These are phyloP conservation scores for Synodontis membranacea DNA, from an alignment of 2,113 vertebrate species.

Conservation along the genomic window DNA sequence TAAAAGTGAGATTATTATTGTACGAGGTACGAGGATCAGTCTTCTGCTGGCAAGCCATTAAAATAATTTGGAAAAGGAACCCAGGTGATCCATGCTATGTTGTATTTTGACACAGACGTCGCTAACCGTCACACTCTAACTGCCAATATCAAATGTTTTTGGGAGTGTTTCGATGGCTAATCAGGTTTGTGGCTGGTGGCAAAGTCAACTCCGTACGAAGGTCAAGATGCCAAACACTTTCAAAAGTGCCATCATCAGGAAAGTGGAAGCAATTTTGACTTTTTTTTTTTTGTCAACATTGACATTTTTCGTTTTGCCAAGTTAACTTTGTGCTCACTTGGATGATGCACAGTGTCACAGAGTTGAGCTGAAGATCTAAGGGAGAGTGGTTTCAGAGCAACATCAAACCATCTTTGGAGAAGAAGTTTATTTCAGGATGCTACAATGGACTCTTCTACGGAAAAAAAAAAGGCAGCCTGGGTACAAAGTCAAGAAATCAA, in stretches of 20 bases:
- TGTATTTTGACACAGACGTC: no score
- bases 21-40: no score
- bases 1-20: no score
- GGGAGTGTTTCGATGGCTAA: neutral
- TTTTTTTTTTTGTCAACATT: neutral
- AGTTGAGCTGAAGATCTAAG: neutral
- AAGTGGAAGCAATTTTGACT: neutral
- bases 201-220: neutral
- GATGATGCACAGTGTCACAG: neutral
- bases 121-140: no score
- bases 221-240: neutral
- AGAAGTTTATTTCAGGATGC: conserved; percentile 23
- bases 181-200: neutral
- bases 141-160: neutral
- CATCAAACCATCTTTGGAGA: conserved; percentile 20
- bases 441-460: neutral
- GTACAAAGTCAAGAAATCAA: conserved; percentile 33
- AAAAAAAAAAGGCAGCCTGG: neutral
- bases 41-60: no score
- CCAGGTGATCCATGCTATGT: no score
- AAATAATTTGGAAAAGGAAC: no score
- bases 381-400: neutral
- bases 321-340: neutral
- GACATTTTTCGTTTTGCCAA: neutral
- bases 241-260: neutral